These are phyloP conservation scores for Takifugu bimaculatus DNA, from an alignment of 2,113 vertebrate species.

Conservation along the genomic window DNA sequence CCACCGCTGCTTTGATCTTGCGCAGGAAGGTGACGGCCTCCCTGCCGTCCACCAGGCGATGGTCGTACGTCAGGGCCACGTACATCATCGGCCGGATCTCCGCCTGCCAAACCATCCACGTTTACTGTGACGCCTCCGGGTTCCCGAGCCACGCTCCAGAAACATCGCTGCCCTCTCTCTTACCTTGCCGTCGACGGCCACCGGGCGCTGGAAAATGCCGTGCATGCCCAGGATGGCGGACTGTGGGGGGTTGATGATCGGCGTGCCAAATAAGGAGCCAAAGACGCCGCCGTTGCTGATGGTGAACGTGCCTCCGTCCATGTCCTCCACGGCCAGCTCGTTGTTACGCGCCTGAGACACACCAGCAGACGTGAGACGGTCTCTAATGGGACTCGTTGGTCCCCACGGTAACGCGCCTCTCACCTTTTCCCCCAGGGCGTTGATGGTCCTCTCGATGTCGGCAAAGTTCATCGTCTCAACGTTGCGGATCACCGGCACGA, in stretches of 20 bases:
- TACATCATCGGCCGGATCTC: slow-evolving; percentile 99
- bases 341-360: slow-evolving; percentile 85
- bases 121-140: slow-evolving; percentile 2
- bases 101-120: slow-evolving; percentile 68
- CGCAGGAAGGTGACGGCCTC: slow-evolving; percentile 97
- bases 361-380: background rate
- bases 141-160: background rate
- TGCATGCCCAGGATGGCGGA: slow-evolving; percentile 99
- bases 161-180: background rate
- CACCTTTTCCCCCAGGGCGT: slow-evolving; percentile 94
- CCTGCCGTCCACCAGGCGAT: slow-evolving; percentile 95
- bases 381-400: too few relatives aligned
- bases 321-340: slow-evolving; percentile 96
- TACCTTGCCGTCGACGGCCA: slow-evolving; percentile 92
- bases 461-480: slow-evolving; percentile 95
- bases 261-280: slow-evolving; percentile 94
- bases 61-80: slow-evolving; percentile 94
- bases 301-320: slow-evolving; percentile 98
- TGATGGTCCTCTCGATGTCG: slow-evolving; percentile 91
- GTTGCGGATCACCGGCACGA: slow-evolving; percentile 92
- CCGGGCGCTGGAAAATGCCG: slow-evolving; percentile 91
- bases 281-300: slow-evolving; percentile 98
- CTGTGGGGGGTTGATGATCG: slow-evolving; percentile 97
- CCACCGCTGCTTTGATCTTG: slow-evolving; percentile 96
- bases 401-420: background rate